Base-by-base conservation (phyloP, 1,140 invertebrate species). In the Penaeus chinensis region DNA sequence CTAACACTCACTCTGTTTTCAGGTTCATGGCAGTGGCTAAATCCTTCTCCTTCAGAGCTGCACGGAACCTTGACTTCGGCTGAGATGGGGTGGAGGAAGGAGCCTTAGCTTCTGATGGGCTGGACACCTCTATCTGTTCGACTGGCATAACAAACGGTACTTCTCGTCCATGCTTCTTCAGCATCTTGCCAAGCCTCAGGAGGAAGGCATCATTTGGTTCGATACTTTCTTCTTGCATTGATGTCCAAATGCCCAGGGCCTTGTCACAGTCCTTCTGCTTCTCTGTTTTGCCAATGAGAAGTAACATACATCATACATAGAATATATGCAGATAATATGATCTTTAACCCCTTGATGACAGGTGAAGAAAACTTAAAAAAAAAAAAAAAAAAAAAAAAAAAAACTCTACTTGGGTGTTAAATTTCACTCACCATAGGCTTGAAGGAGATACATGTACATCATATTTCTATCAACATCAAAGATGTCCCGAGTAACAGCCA, bases 211-310 rank as follows among this genome's bases (percentile, higher is more conserved):
- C 94, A 37, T 94, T 94, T 1, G 96, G 95, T 60, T 94, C 91
- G 81, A 96, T 92, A 87, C 95, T 94, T 91, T 97, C 96, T 92
- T 97, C 96, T 92, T 97, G 96, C 92, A 97, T 95, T 91, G 95
- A 92, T 0, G 95, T 96, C 95, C 95, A 96, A 13, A 97, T 91
- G 13, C 94, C 94, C 18, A 96, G 90, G 2, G 96, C 96, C 92
- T 96, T 96, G 32, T 96, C 94, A 81, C 79, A 76, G 60, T 87
- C 85, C 37, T 82, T 81, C 1, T 94, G 93, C 88, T 96, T 93
- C 63, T 95, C 93, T 24, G 79, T 63, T 37, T 27, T 13, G 32
- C 54, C 42, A 65, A 84, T 24, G n/a, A 81, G 63, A 78, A 11
- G 60, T 82, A 22, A 60, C n/a, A 18, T 54, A n/a, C 10, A 60